Base-by-base conservation (phyloP, 2,113 vertebrate species). In the Hassar affinis region DNA sequence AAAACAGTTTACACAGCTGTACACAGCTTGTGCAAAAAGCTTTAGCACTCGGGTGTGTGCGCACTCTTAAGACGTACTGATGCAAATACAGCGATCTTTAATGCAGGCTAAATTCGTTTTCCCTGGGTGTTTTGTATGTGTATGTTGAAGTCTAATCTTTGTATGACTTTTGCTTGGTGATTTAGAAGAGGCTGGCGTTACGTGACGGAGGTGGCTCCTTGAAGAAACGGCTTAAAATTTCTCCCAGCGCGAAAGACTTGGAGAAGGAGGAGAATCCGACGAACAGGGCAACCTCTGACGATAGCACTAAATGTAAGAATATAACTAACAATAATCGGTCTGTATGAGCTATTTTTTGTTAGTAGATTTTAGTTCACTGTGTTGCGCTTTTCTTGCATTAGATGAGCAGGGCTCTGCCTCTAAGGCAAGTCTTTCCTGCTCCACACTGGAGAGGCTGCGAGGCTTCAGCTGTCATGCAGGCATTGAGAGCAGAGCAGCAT, bases 361-460 rank as follows among this genome's bases (percentile, higher is more conserved):
- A 1, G 5, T 33, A 33, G 68, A 42, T 33, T 59, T 61, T 27
- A 38, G 14, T 75, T 68, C 0, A 4, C 2, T 38, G 25, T 79
- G 45, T 75, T 79, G 56, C 10, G 78, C 42, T 45, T 71, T 66
- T 51, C 30, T 62, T 30, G 54, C 20, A 11, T 72, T 56, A 92
- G 92, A 87, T 71, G 59, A 79, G 5, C 85, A 27, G 27, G 45
- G 22, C 0, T 68, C 79, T 10, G 42, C 30, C 1, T 84, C 76
- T 9, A 49, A 8, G 77, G 78, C 27, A 12, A 69, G 79, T 38
- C 78, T 94, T n/a, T 91, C 90, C 59, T 85, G 87, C 64, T 89
- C 88, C 51, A 94, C 94, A 14, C 69, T 94, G 88, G 80, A 90
- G 61, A 92, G 85, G 77, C 89, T 95, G 82, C 93, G 87, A 84